Evolutionary conservation across 2,797 vertebrate genomes (phyloP).

Genomic region (Lutjanus argentimaculatus): DNA sequence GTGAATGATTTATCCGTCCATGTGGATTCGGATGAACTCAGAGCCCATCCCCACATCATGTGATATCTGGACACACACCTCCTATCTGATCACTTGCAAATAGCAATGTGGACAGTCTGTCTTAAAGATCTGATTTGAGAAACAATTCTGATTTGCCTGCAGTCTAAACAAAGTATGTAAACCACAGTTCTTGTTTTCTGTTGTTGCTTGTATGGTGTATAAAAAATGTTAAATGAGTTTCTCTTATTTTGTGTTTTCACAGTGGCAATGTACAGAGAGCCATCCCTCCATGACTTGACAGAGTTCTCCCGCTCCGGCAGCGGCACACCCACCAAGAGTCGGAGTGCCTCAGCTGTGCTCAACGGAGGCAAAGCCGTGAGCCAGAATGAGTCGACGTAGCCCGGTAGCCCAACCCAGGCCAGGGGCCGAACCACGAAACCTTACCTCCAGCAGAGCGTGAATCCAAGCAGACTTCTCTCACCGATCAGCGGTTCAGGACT

Average conservation of each 20-base stretch:
- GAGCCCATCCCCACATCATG: too few relatives aligned
- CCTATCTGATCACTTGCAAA: too few relatives aligned
- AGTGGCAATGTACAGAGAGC: conserved; percentile 99
- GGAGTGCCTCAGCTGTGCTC: conserved; percentile 96
- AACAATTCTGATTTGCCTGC: too few relatives aligned
- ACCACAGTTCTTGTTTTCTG: neutral
- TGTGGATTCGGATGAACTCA: too few relatives aligned
- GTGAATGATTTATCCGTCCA: too few relatives aligned
- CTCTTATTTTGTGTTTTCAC: conserved; percentile 68
- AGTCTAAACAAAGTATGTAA: neutral
- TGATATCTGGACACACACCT: too few relatives aligned
- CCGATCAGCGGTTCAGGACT: conserved; percentile 88
- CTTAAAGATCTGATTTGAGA: too few relatives aligned
- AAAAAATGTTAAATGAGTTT: conserved; percentile 7
- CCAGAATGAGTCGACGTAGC: conserved; percentile 99
- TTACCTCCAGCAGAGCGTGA: conserved; percentile 96
- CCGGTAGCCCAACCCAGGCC: conserved; percentile 86
- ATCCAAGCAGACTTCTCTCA: conserved; percentile 93
- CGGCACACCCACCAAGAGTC: conserved; percentile 98
- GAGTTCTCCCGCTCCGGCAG: conserved; percentile 99
- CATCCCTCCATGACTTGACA: conserved; percentile 97
- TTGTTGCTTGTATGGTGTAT: neutral
- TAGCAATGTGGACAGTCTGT: too few relatives aligned
- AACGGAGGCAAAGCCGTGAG: conserved; percentile 99
- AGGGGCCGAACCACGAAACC: conserved; percentile 84